Evolutionary conservation across 2,888 invertebrate species (phyloP).

Genomic region (Diarsia dahlii): DNA sequence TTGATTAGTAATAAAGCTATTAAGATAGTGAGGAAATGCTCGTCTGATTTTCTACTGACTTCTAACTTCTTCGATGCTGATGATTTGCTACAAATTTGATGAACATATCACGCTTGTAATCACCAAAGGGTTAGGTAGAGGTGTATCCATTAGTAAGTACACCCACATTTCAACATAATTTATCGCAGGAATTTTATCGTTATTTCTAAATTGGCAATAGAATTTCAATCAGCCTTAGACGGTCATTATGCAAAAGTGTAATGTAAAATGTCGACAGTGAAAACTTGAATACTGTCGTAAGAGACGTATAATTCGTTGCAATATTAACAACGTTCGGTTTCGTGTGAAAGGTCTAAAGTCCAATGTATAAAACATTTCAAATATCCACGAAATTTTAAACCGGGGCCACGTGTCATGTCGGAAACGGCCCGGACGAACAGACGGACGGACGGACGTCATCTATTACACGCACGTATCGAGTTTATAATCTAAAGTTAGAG

Average conservation of each 20-base stretch:
- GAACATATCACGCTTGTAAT: no score
- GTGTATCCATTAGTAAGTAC: no score
- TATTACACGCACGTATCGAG: slow-evolving; percentile 74
- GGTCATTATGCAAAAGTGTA: slow-evolving; percentile 52
- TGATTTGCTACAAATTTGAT: not conserved
- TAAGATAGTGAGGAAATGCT: not conserved
- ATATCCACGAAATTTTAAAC: slow-evolving; percentile 69
- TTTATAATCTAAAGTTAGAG: slow-evolving; percentile 56
- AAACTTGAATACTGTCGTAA: not conserved
- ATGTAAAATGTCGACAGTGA: slow-evolving; percentile 39
- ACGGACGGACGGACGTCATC: slow-evolving; percentile 71
- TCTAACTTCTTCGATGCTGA: not conserved
- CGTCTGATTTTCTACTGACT: not conserved
- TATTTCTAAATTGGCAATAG: slow-evolving; percentile 2
- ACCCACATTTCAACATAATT: no score
- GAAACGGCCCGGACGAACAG: slow-evolving; percentile 72
- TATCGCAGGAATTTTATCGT: not conserved
- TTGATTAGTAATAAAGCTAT: not conserved
- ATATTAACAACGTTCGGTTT: not conserved
- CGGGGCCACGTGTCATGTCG: slow-evolving; percentile 76
- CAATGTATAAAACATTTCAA: not conserved
- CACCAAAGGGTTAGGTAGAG: no score
- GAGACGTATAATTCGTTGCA: not conserved
- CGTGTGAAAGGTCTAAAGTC: not conserved
- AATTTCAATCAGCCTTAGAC: slow-evolving; percentile 32